Conservation (phyloP, 2,113 vertebrate species). For the Thamnophis sirtalis region DNA sequence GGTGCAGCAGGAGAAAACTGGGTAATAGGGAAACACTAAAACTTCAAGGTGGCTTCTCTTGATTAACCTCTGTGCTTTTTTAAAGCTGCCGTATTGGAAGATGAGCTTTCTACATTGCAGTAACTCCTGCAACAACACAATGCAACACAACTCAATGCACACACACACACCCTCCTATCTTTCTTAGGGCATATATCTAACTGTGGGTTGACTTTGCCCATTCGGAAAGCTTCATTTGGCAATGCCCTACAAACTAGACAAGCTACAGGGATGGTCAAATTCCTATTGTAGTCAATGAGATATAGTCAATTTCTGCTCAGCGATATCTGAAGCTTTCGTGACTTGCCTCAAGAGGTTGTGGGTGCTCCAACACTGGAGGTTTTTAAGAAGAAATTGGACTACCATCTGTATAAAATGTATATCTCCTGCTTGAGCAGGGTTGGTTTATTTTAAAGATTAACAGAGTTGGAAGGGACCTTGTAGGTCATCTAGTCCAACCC, state of each 20-base stretch:
- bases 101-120: not conserved
- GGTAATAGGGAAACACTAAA: not conserved
- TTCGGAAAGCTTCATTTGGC: not conserved
- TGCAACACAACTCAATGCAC: not conserved
- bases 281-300: not conserved
- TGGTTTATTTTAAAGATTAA: too few species aligned
- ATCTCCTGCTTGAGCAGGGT: too few species aligned
- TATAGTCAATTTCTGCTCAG: not conserved
- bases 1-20: not conserved
- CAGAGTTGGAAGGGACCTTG: too few species aligned
- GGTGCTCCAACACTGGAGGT: not conserved
- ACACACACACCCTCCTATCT: not conserved
- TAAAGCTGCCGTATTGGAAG: not conserved
- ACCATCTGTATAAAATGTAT: not conserved
- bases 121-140: not conserved
- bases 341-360: not conserved
- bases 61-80: not conserved
- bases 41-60: not conserved
- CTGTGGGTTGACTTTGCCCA: not conserved
- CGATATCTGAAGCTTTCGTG: not conserved
- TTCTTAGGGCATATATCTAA: not conserved
- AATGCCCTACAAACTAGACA: not conserved
- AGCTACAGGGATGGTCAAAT: not conserved
- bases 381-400: not conserved
- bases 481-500: too few species aligned